Conservation (phyloP, 2,888 invertebrate genomes). For the Pediacus dermestoides region DNA sequence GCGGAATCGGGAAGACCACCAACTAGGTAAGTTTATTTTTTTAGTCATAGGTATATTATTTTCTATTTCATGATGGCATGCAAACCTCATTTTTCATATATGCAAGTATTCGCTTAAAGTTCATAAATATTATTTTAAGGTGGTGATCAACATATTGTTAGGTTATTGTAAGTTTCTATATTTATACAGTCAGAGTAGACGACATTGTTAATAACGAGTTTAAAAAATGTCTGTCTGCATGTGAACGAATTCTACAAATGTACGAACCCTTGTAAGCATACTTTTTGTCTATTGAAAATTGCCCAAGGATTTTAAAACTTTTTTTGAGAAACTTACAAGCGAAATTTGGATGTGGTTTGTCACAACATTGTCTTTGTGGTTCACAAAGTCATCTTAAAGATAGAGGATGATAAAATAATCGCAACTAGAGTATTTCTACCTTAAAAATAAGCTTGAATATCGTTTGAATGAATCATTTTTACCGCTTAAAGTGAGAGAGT, state of each 20-base stretch:
- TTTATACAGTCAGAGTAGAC: too few relatives aligned
- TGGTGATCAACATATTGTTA: too few relatives aligned
- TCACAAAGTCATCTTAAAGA: slow-evolving; percentile 10
- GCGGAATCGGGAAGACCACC: slow-evolving; percentile 92
- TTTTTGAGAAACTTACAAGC: slow-evolving; percentile 10
- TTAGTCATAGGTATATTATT: too few relatives aligned
- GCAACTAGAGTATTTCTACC: slow-evolving; percentile 10
- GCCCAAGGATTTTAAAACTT: slow-evolving; percentile 14
- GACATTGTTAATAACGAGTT: slow-evolving; percentile 10
- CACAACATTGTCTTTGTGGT: slow-evolving; percentile 14
- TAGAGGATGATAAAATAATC: slow-evolving; percentile 12
- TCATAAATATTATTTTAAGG: too few relatives aligned
- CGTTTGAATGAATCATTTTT: slow-evolving; percentile 12
- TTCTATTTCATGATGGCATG: too few relatives aligned
- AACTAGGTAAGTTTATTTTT: slow-evolving; percentile 50
- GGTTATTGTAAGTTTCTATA: too few relatives aligned
- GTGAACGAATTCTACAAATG: slow-evolving; percentile 15
- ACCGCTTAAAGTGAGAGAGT: slow-evolving; percentile 13
- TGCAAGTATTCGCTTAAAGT: too few relatives aligned
- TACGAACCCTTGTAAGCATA: slow-evolving; percentile 10
- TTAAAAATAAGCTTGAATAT: slow-evolving; percentile 7
- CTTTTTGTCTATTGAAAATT: slow-evolving; percentile 15
- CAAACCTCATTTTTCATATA: too few relatives aligned
- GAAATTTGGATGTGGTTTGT: slow-evolving; percentile 17
- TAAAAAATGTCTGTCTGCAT: slow-evolving; percentile 11